These are phyloP conservation scores for Heteropelma amictum DNA, from an alignment of 2,888 invertebrate species.

Conservation along the genomic window DNA sequence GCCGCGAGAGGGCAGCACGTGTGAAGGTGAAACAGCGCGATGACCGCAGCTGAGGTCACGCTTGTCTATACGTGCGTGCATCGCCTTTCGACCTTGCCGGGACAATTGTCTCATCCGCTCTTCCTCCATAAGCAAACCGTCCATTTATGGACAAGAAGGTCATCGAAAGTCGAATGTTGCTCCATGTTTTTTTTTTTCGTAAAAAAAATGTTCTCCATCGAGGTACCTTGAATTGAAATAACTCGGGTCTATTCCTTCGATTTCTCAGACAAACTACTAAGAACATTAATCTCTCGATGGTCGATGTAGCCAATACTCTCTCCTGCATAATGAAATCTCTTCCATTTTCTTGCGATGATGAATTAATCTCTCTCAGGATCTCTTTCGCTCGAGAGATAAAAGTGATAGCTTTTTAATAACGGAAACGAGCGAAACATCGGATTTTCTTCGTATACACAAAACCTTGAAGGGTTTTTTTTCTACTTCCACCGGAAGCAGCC, in stretches of 20 bases:
- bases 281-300: too few species aligned
- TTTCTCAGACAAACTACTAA: too few species aligned
- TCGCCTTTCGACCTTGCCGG: conserved; percentile 24
- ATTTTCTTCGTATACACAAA: background rate
- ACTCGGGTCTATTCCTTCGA: too few species aligned
- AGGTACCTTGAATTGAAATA: too few species aligned
- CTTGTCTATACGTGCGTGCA: background rate
- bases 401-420: conserved; percentile 43
- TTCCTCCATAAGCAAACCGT: background rate
- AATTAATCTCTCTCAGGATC: background rate
- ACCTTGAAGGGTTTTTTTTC: background rate
- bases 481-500: conserved; percentile 3
- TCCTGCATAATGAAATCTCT: too few species aligned
- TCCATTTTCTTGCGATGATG: too few species aligned
- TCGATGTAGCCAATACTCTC: too few species aligned
- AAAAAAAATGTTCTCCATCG: too few species aligned
- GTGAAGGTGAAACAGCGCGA: conserved; percentile 42
- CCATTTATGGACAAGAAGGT: background rate
- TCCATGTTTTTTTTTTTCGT: too few species aligned
- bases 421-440: background rate
- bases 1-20: conserved; percentile 8
- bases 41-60: conserved; percentile 62
- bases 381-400: conserved; percentile 10
- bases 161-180: background rate
- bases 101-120: background rate